A percentile compares a stretch with the other conserved stretches of the same genome.
Evolutionary conservation across 2,113 vertebrate species (phyloP).

Genomic region (Sceloporus tristichus): DNA sequence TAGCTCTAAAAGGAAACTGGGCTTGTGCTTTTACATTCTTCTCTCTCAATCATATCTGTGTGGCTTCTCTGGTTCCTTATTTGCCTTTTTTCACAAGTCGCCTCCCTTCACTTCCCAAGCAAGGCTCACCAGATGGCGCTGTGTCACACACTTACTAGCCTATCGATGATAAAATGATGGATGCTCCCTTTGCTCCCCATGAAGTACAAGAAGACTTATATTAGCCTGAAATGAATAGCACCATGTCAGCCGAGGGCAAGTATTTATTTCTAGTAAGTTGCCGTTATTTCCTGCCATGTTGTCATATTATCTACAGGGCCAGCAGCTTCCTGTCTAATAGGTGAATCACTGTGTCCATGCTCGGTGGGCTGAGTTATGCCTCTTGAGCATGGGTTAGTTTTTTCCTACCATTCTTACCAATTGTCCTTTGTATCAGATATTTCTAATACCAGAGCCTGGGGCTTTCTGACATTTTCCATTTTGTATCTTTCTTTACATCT

Average conservation of each 20-base stretch:
- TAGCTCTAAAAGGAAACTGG: background rate
- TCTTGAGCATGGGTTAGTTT: constrained; percentile 53
- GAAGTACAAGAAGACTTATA: constrained; percentile 71
- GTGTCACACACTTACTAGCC: constrained; percentile 57
- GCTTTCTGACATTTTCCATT: constrained; percentile 32
- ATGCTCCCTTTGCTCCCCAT: constrained; percentile 43
- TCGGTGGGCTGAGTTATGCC: constrained; percentile 60
- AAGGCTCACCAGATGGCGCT: constrained; percentile 28
- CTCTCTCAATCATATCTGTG: background rate
- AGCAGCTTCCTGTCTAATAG: constrained; percentile 51
- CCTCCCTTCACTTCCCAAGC: background rate
- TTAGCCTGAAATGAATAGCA: constrained; percentile 63
- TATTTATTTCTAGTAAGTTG: constrained; percentile 69
- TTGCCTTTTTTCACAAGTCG: background rate
- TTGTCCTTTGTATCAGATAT: constrained; percentile 48
- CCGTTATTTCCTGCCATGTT: constrained; percentile 69
- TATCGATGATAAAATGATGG: constrained; percentile 67
- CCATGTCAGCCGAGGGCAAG: constrained; percentile 56
- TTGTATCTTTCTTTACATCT: constrained; percentile 34
- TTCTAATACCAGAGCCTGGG: constrained; percentile 50
- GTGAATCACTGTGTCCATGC: constrained; percentile 61
- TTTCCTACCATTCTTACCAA: constrained; percentile 58
- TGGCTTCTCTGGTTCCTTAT: background rate
- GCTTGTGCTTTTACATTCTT: too few species aligned
- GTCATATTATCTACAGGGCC: constrained; percentile 65